Percentiles rank a stretch among this genome's conserved stretches.
phyloP scores from a whole-genome alignment of 2,113 vertebrate genomes.

The Entosphenus tridentatus region DNA sequence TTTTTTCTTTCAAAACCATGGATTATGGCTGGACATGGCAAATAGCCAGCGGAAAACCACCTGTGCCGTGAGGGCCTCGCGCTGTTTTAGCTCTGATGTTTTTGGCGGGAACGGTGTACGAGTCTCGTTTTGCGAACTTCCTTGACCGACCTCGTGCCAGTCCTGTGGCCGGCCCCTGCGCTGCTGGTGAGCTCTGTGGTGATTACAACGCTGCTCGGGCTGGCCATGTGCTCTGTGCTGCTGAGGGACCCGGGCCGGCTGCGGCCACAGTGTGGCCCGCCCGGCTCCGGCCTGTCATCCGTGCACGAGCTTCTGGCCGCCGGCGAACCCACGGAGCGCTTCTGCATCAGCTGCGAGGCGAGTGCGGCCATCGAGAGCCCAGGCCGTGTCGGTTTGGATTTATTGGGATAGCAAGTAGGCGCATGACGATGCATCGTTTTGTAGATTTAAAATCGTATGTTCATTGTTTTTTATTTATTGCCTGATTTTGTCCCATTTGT shows the following conservation, averaged over 20 bases:
- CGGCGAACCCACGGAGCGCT: constrained; percentile 22
- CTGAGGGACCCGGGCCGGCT: constrained; percentile 25
- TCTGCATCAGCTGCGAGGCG: constrained; percentile 44
- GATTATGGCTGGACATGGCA: neutral
- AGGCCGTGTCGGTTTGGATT: neutral
- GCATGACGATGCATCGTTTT: too few species aligned
- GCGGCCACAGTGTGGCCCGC: neutral
- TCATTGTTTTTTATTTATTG: too few species aligned
- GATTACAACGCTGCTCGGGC: constrained; percentile 21
- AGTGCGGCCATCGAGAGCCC: constrained; percentile 3
- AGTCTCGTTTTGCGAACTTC: constrained; percentile 10
- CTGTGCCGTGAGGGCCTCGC: neutral
- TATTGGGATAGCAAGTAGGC: neutral
- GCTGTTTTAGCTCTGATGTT: neutral
- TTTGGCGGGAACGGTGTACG: too few species aligned
- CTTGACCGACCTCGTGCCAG: constrained; percentile 19
- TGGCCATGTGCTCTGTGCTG: constrained; percentile 27
- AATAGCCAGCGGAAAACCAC: neutral
- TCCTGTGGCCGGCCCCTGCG: constrained; percentile 19
- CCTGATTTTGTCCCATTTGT: too few species aligned
- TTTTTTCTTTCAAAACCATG: neutral
- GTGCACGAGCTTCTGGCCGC: constrained; percentile 27
- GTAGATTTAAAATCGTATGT: too few species aligned
- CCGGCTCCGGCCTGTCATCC: constrained; percentile 18
- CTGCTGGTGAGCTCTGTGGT: constrained; percentile 23